Conservation (phyloP, 2,797 vertebrate genomes). For the Enteromius fasciolatus region DNA sequence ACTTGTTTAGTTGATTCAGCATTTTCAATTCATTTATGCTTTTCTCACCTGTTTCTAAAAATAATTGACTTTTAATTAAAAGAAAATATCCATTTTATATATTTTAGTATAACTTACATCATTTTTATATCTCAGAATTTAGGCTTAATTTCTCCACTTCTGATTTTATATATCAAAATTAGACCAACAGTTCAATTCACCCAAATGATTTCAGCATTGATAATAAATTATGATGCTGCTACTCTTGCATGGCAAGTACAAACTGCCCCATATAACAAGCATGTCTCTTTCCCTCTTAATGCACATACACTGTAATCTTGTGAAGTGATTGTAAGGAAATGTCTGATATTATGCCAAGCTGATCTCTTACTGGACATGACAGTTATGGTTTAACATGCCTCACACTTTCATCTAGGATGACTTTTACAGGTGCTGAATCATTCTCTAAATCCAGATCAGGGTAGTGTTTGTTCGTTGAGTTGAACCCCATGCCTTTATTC, state of each 20-base stretch:
- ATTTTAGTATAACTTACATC: neutral
- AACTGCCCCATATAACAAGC: neutral
- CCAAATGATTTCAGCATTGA: neutral
- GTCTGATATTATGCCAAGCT: slow-evolving; percentile 2
- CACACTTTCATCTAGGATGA: slow-evolving; percentile 33
- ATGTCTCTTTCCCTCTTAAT: neutral
- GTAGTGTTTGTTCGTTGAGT: slow-evolving; percentile 1
- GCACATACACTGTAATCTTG: neutral
- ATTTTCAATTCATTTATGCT: too few species aligned
- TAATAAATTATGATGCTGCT: neutral
- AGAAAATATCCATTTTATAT: neutral
- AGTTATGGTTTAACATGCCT: slow-evolving; percentile 32
- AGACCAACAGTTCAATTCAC: neutral
- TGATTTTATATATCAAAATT: neutral
- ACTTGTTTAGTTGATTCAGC: too few species aligned
- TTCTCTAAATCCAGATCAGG: slow-evolving; percentile 14
- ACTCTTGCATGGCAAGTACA: neutral
- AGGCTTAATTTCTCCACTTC: neutral
- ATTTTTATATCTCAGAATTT: too few species aligned
- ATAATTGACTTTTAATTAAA: neutral
- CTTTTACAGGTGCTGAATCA: slow-evolving; percentile 44
- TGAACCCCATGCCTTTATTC: slow-evolving; percentile 32
- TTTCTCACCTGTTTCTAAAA: too few species aligned
- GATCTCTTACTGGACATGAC: slow-evolving; percentile 14
- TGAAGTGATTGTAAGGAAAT: neutral